Conservation (phyloP, 2,113 vertebrate species). For the Vanacampus margaritifer region DNA sequence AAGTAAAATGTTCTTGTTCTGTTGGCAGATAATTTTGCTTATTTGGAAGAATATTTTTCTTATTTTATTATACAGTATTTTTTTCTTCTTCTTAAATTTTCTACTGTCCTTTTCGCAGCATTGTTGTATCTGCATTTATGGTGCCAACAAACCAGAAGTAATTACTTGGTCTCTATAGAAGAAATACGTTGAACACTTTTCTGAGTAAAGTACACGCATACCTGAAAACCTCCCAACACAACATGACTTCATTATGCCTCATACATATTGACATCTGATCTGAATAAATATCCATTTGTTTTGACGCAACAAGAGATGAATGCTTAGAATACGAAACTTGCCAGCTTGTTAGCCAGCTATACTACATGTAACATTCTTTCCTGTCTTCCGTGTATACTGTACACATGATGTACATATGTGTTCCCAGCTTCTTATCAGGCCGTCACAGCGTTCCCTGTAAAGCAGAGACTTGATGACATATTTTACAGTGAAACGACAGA, state of each 20-base stretch:
- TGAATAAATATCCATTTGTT: constrained; percentile 43
- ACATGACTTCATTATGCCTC: constrained; percentile 45
- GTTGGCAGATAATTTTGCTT: too few species aligned
- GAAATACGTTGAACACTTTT: constrained; percentile 48
- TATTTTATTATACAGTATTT: too few species aligned
- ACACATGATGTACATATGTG: constrained; percentile 64
- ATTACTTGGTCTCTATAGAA: constrained; percentile 60
- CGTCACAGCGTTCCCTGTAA: constrained; percentile 65
- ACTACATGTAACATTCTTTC: constrained; percentile 59
- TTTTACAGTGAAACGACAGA: constrained; percentile 40
- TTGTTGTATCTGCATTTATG: constrained; percentile 65
- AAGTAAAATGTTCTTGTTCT: too few species aligned
- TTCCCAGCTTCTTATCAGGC: constrained; percentile 73
- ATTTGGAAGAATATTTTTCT: too few species aligned
- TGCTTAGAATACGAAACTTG: not conserved
- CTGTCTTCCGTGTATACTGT: constrained; percentile 47
- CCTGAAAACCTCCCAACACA: constrained; percentile 46
- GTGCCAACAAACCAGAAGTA: constrained; percentile 62
- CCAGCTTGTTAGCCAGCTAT: constrained; percentile 8
- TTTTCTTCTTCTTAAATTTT: too few species aligned
- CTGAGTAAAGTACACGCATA: constrained; percentile 26
- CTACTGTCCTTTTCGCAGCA: too few species aligned
- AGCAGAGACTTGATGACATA: constrained; percentile 58
- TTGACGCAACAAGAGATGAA: constrained; percentile 12
- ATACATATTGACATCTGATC: constrained; percentile 40